Percentiles rank a stretch among this genome's conserved stretches.
Evolutionary conservation across 2,113 vertebrate species (phyloP).

Genomic region (Vidua chalybeata): DNA sequence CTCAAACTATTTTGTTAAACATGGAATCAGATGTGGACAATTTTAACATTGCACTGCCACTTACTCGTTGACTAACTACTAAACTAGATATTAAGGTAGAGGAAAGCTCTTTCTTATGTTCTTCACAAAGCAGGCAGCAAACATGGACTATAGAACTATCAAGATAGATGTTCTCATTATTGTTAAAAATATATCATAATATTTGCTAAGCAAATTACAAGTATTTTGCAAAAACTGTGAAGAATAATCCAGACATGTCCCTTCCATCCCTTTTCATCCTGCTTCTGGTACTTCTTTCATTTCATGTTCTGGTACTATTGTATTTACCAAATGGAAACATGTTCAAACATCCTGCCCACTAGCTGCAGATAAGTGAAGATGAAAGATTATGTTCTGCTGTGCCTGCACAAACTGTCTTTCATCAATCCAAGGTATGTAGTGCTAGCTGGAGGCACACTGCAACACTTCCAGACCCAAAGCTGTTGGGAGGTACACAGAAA

Average conservation of each 20-base stretch:
- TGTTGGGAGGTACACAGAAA: neutral
- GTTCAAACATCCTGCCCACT: neutral
- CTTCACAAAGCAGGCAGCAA: neutral
- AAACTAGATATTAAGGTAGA: neutral
- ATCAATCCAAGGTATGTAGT: neutral
- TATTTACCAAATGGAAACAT: neutral
- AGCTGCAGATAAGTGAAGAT: neutral
- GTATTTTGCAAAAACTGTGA: neutral
- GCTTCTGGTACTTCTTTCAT: neutral
- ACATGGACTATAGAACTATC: neutral
- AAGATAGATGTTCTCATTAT: neutral
- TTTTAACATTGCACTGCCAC: neutral
- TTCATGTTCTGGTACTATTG: neutral
- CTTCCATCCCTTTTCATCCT: neutral
- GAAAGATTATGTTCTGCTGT: neutral
- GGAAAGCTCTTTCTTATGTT: neutral
- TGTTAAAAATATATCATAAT: neutral
- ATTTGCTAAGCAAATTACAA: neutral
- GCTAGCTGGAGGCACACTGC: neutral
- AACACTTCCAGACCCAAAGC: neutral
- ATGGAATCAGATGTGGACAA: accelerated
- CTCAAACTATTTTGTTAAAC: neutral
- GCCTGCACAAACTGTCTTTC: neutral
- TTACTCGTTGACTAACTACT: neutral
- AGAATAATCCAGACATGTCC: neutral